Conservation (phyloP, 2,113 vertebrate genomes). For the Pseudorhombus dupliciocellatus region DNA sequence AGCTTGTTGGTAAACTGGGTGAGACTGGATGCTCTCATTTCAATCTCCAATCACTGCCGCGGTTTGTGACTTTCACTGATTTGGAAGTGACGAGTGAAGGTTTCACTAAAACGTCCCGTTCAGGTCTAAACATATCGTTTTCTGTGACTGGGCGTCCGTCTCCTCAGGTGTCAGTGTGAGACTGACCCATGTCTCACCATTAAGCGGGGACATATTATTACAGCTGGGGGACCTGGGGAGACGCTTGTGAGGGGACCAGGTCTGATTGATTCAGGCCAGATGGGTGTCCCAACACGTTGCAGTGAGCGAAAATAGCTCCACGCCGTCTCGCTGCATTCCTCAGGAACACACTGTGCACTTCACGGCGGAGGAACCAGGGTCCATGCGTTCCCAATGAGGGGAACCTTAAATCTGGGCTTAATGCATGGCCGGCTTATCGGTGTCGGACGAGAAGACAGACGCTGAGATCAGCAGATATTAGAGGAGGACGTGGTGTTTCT, state of each 20-base stretch:
- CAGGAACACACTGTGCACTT: slow-evolving; percentile 62
- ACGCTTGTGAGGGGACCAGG: slow-evolving; percentile 80
- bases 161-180: slow-evolving; percentile 47
- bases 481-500: slow-evolving; percentile 12
- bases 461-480: slow-evolving; percentile 21
- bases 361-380: slow-evolving; percentile 20
- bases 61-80: slow-evolving; percentile 16
- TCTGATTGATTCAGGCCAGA: slow-evolving; percentile 95
- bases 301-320: slow-evolving; percentile 88
- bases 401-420: slow-evolving; percentile 12
- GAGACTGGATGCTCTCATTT: slow-evolving; percentile 52
- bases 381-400: slow-evolving; percentile 10
- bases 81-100: slow-evolving; percentile 11
- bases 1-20: slow-evolving; percentile 58
- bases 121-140: background rate
- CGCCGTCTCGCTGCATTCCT: slow-evolving; percentile 87
- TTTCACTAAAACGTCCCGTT: background rate
- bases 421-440: slow-evolving; percentile 27
- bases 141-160: slow-evolving; percentile 1
- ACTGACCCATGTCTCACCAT: slow-evolving; percentile 76
- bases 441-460: slow-evolving; percentile 65
- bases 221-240: slow-evolving; percentile 87
- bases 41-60: slow-evolving; percentile 37
- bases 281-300: slow-evolving; percentile 89
- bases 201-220: slow-evolving; percentile 88